These are phyloP conservation scores for Galaxea fascicularis DNA, from an alignment of 92 coral and sea anemone species.

Conservation along the genomic window DNA sequence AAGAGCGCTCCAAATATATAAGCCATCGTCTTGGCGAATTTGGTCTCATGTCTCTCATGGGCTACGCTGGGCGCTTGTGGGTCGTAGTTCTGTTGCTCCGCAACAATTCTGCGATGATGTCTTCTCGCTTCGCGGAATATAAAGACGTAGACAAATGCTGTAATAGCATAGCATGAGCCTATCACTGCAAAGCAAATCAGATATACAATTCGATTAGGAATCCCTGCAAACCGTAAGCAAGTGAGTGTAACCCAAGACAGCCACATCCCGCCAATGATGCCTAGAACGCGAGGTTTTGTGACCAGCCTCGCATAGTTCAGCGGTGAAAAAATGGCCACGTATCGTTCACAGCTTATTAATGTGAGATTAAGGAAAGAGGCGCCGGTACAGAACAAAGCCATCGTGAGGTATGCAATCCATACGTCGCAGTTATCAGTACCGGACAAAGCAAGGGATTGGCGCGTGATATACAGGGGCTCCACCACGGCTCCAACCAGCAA, in stretches of 20 bases:
- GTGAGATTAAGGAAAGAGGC: constrained; percentile 55
- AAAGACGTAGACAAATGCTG: constrained; percentile 58
- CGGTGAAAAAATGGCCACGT: constrained; percentile 55
- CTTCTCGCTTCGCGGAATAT: constrained; percentile 59
- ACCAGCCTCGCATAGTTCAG: constrained; percentile 26
- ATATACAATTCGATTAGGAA: constrained; percentile 44
- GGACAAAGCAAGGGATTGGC: constrained; percentile 32
- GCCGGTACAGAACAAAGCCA: constrained; percentile 55
- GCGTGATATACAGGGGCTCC: constrained; percentile 45
- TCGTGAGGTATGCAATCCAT: constrained; percentile 50
- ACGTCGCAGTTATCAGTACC: constrained; percentile 51
- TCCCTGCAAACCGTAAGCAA: constrained; percentile 45
- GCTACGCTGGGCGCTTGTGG: constrained; percentile 16
- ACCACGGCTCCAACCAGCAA: constrained; percentile 43
- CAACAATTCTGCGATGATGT: constrained; percentile 20
- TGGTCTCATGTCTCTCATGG: constrained; percentile 46
- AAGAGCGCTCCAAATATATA: constrained; percentile 52
- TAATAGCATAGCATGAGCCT: constrained; percentile 41
- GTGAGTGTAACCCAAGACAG: constrained; percentile 41
- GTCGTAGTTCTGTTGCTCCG: constrained; percentile 37
- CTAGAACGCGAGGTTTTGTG: constrained; percentile 41
- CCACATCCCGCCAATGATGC: constrained; percentile 40
- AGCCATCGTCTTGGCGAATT: constrained; percentile 51
- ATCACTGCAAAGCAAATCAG: constrained; percentile 46
- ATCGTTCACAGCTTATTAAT: constrained; percentile 51